These are phyloP conservation scores for Gastrophryne carolinensis DNA, from an alignment of 2,797 vertebrate species.

Conservation along the genomic window DNA sequence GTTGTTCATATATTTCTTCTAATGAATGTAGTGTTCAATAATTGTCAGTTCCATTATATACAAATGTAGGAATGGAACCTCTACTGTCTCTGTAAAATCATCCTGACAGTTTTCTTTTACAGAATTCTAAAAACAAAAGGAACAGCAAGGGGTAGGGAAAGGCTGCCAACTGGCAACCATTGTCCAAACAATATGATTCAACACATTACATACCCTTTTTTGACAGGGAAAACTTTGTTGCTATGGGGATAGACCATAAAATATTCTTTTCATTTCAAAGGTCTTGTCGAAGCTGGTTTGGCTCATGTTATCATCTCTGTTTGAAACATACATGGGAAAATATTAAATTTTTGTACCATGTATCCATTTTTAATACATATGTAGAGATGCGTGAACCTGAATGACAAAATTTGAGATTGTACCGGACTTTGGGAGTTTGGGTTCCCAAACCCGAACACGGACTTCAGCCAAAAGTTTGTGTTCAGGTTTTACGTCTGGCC, in stretches of 20 bases:
- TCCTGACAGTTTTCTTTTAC: conserved; percentile 36
- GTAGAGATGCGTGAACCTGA: too few relatives aligned
- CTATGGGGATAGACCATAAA: conserved; percentile 53
- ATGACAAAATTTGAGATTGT: too few relatives aligned
- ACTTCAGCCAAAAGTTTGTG: too few relatives aligned
- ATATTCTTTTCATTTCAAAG: conserved; percentile 51
- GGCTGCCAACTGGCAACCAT: conserved; percentile 41
- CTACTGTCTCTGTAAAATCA: conserved; percentile 12
- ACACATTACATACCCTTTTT: conserved; percentile 42
- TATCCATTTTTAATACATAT: too few relatives aligned
- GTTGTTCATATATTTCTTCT: too few relatives aligned
- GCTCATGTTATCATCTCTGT: conserved; percentile 34
- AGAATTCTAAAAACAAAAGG: conserved; percentile 38
- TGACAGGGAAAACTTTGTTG: conserved; percentile 41
- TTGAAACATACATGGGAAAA: too few relatives aligned
- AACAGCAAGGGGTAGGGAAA: conserved; percentile 38
- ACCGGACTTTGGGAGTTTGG: too few relatives aligned
- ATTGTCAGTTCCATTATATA: background rate
- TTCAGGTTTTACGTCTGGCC: too few relatives aligned
- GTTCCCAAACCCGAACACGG: too few relatives aligned
- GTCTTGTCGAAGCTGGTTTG: conserved; percentile 50
- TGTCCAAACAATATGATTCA: conserved; percentile 46
- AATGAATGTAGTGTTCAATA: background rate
- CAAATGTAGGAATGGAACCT: conserved; percentile 7
- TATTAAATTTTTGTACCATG: too few relatives aligned